Evolutionary conservation across 2,888 invertebrate genomes (phyloP).

Genomic region (Pachymerium ferrugineum): DNA sequence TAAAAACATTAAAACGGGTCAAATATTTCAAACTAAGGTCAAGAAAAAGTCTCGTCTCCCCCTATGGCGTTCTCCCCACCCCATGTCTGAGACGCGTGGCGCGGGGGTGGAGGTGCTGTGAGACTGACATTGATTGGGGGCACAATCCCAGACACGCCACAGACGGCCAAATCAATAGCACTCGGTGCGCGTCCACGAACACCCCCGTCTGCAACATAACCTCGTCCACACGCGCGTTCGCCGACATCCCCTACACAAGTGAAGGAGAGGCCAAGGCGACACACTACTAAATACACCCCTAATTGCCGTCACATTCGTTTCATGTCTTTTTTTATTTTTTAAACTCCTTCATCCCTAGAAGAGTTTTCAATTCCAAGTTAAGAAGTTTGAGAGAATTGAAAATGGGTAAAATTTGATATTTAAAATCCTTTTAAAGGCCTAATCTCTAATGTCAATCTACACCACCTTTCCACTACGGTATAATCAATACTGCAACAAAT

Average conservation of each 20-base stretch:
- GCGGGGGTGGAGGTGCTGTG: slow-evolving; percentile 23
- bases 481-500: slow-evolving; percentile 21
- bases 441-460: not conserved
- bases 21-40: slow-evolving; percentile 22
- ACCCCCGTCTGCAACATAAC: slow-evolving; percentile 25
- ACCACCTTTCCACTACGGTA: not conserved
- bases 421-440: not conserved
- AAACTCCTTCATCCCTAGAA: not conserved
- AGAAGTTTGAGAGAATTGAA: not conserved
- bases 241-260: no score
- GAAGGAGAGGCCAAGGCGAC: no score
- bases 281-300: slow-evolving; percentile 1
- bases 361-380: no score
- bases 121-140: slow-evolving; percentile 27
- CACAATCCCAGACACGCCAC: slow-evolving; percentile 27
- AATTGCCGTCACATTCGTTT: slow-evolving; percentile 19
- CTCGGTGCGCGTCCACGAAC: slow-evolving; percentile 24
- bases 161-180: slow-evolving; percentile 25
- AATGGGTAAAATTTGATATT: not conserved
- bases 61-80: not conserved
- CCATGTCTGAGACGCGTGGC: slow-evolving; percentile 25
- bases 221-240: slow-evolving; percentile 27
- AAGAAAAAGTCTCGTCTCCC: not conserved
- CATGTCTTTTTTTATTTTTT: not conserved
- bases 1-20: slow-evolving; percentile 15